Evolutionary conservation across 2,888 invertebrate genomes (phyloP).

Genomic region (Ennomos erosarius): DNA sequence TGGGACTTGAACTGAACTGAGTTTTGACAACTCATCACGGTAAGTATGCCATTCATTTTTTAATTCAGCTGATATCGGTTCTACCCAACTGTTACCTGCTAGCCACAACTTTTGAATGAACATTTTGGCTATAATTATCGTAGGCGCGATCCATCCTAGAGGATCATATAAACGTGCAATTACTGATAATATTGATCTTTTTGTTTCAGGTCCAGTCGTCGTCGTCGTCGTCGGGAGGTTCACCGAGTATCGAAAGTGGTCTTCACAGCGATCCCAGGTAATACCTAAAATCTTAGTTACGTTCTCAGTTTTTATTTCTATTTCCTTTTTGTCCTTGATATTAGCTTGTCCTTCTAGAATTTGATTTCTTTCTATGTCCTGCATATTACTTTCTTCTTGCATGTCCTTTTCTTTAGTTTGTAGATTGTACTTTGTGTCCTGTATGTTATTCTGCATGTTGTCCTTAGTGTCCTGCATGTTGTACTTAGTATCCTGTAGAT

Average conservation of each 20-base stretch:
- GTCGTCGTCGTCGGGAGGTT: too few species aligned
- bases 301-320: not conserved
- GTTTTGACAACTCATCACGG: not conserved
- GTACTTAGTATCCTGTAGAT: too few species aligned
- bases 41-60: not conserved
- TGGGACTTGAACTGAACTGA: not conserved
- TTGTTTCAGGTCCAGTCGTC: not conserved
- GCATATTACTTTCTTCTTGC: too few species aligned
- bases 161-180: not conserved
- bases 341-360: too few species aligned
- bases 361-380: too few species aligned
- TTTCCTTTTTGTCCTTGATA: not conserved
- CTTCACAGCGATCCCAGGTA: too few species aligned
- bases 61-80: not conserved
- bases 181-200: not conserved
- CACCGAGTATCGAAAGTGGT: too few species aligned
- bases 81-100: not conserved
- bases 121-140: too few species aligned
- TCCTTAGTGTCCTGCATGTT: not conserved
- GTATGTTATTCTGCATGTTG: not conserved
- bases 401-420: too few species aligned
- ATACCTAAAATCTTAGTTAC: too few species aligned
- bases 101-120: not conserved
- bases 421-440: not conserved
- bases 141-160: too few species aligned